Base-by-base conservation (phyloP, 1,140 invertebrate species). In the Neodiprion lecontei region DNA sequence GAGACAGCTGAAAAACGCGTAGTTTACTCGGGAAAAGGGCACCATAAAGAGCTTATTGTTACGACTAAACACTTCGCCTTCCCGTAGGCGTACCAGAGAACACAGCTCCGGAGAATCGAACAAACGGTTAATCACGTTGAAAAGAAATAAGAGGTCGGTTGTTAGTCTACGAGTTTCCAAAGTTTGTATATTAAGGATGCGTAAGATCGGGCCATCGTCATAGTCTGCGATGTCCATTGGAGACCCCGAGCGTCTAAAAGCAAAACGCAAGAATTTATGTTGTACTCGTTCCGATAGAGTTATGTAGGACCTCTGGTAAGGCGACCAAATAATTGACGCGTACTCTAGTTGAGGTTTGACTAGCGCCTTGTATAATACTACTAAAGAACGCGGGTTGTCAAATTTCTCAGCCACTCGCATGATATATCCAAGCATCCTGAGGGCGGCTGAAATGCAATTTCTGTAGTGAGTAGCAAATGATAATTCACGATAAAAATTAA, bases 371-470 rank as follows among this genome's bases (percentile, higher is more conserved):
- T 48, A 70, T 7, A 70, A 17, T 17, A 17, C 17, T 17, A 17
- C 17, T 17, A 17, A 17, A 17, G 48, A 68, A 9, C 9, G 9
- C n/a, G 69, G 47, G 10, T 70, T 49, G 47, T 70, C 69, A 21
- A 70, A 70, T 9, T 17, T 7, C 8, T 7, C 40, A 8, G 69
- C 69, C n/a, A 49, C 14, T 9, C 47, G 14, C 69, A 50, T 49
- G 23, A 70, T 70, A 49, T 70, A 70, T 48, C 69, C 69, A 8
- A 70, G 23, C 69, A 70, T 70, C 23, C 14, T 70, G 8, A 49
- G 8, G 3, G 69, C 1, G n/a, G 40, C 14, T 11, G 8, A 9
- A 10, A 70, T 9, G 28, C 40, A 7, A 17, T 17, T 17, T 17
- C 17, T 17, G 17, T 17, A 17, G 17, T 17, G 17, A 17, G 17